Conservation (phyloP, 2,888 invertebrate genomes). For the Spodoptera exigua region DNA sequence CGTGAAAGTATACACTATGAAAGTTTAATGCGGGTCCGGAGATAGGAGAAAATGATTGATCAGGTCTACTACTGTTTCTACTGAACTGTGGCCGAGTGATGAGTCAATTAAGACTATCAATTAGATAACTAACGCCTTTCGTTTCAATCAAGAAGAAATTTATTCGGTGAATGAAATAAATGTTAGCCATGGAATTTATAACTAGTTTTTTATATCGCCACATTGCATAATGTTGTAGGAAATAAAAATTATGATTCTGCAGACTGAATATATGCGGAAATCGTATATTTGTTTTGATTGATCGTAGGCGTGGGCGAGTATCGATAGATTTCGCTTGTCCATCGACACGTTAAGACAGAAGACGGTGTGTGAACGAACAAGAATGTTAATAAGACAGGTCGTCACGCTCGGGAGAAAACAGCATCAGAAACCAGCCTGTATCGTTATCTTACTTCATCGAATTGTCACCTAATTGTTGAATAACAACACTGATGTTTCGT, state of each 20-base stretch:
- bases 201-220: slow-evolving; percentile 29
- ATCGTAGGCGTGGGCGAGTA: slow-evolving; percentile 62
- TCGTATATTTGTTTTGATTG: slow-evolving; percentile 65
- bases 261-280: slow-evolving; percentile 64
- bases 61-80: slow-evolving; percentile 66
- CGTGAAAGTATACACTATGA: slow-evolving; percentile 71
- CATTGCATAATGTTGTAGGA: slow-evolving; percentile 60
- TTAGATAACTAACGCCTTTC: slow-evolving; percentile 62
- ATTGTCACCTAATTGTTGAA: slow-evolving; percentile 77
- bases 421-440: slow-evolving; percentile 53
- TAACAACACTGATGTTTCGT: slow-evolving; percentile 71
- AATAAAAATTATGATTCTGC: slow-evolving; percentile 57
- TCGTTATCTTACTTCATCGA: slow-evolving; percentile 69
- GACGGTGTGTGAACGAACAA: slow-evolving; percentile 56
- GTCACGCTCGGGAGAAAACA: slow-evolving; percentile 65
- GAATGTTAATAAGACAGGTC: slow-evolving; percentile 71
- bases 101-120: slow-evolving; percentile 65
- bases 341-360: slow-evolving; percentile 45
- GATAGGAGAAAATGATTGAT: slow-evolving; percentile 73
- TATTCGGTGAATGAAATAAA: slow-evolving; percentile 55
- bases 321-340: slow-evolving; percentile 66
- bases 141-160: slow-evolving; percentile 61
- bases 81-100: slow-evolving; percentile 60
- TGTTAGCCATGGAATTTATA: slow-evolving; percentile 39
- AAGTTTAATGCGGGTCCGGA: slow-evolving; percentile 62